A percentile compares a stretch with the other conserved stretches of the same genome.
Conservation (phyloP, 1,140 invertebrate genomes). For the Vollenhovia emeryi region DNA sequence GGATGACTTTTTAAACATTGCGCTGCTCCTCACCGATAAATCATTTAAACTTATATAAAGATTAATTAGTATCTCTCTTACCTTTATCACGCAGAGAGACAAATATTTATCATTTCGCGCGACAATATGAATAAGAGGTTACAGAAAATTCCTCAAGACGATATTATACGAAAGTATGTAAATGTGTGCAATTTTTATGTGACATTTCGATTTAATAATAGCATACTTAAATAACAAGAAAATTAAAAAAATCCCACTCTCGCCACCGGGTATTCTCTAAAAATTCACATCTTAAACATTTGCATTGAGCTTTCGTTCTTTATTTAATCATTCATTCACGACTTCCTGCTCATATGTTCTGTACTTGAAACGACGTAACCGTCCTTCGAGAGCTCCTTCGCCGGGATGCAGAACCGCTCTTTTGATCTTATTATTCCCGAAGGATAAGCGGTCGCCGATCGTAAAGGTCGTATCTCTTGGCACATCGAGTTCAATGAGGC, state of each 20-base stretch:
- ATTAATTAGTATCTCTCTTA: neutral
- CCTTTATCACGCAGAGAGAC: neutral
- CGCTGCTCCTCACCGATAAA: neutral
- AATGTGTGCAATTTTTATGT: neutral
- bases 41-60: neutral
- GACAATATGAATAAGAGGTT: neutral
- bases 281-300: neutral
- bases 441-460: conserved; percentile 54
- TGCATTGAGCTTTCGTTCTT: neutral
- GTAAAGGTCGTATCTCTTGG: conserved; percentile 66
- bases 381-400: conserved; percentile 23
- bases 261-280: neutral
- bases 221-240: neutral
- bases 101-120: neutral
- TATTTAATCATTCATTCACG: neutral
- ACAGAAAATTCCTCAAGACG: neutral
- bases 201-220: neutral
- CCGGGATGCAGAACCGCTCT: conserved; percentile 12
- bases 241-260: neutral
- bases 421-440: conserved; percentile 63
- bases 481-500: conserved; percentile 54
- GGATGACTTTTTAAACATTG: neutral
- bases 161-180: neutral
- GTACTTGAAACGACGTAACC: conserved; percentile 3
- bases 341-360: neutral